Evolutionary conservation across 2,113 vertebrate species (phyloP).

Genomic region (Amphiprion ocellaris): DNA sequence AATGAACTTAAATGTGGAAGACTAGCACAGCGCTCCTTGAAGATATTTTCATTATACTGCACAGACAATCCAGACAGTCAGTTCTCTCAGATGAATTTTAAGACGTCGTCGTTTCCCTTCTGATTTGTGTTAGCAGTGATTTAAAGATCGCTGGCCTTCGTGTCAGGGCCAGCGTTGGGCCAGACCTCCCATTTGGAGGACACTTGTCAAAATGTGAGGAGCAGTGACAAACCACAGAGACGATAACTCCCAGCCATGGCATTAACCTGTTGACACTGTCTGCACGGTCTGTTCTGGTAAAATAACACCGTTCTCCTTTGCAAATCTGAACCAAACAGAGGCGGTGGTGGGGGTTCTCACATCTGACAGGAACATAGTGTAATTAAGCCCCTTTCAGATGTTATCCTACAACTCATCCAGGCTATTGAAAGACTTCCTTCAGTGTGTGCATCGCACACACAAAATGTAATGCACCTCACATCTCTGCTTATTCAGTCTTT

Average conservation of each 20-base stretch:
- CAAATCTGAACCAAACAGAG: constrained; percentile 6
- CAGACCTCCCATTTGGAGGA: constrained; percentile 27
- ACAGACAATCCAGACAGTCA: background rate
- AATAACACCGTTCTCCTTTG: background rate
- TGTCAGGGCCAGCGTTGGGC: background rate
- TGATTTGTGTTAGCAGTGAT: constrained; percentile 11
- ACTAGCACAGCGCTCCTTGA: background rate
- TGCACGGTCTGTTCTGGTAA: background rate
- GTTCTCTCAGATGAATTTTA: constrained; percentile 1
- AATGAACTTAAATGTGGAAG: background rate
- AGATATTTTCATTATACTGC: constrained; percentile 1
- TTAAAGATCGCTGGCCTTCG: constrained; percentile 10
- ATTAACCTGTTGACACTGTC: background rate
- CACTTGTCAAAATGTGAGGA: constrained; percentile 26
- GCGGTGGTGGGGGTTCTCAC: background rate
- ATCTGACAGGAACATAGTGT: background rate
- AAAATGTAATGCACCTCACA: background rate
- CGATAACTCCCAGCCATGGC: background rate
- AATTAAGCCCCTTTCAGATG: background rate
- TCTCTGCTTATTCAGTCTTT: background rate
- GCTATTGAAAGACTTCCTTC: constrained; percentile 23
- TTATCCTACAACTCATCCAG: background rate
- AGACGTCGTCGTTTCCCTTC: background rate
- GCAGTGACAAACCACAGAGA: background rate
- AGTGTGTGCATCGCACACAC: background rate